Percentiles rank a stretch among this genome's conserved stretches.
phyloP scores from a whole-genome alignment of 2,797 vertebrate genomes.

The Acanthurus leucopareius region DNA sequence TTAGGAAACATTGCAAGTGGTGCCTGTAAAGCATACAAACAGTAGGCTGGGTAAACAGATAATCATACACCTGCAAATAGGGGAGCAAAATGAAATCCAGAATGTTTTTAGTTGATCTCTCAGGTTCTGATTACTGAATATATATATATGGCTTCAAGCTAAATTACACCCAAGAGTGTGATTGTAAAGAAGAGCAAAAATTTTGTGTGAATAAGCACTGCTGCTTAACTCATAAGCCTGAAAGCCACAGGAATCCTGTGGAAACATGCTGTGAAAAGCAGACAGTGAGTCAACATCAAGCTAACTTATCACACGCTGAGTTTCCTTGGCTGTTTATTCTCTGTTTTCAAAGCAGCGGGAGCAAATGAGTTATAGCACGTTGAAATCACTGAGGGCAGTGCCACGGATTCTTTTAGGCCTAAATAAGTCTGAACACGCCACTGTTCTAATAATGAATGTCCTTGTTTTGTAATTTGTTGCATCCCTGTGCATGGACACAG shows the following conservation, averaged over 20 bases:
- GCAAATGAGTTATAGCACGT: constrained; percentile 17
- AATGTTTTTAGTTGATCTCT: constrained; percentile 5
- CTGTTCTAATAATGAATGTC: constrained; percentile 44
- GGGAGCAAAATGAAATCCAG: constrained; percentile 8
- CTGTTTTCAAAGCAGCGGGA: not conserved
- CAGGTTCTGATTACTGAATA: constrained; percentile 38
- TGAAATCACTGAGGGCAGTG: constrained; percentile 22
- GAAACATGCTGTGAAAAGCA: constrained; percentile 27
- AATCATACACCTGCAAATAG: not conserved
- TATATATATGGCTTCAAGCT: constrained; percentile 11
- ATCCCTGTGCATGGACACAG: constrained; percentile 32
- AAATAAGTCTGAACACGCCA: constrained; percentile 38
- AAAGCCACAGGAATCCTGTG: constrained; percentile 18
- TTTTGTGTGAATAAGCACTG: constrained; percentile 10
- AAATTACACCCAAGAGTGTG: not conserved
- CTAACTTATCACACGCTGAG: constrained; percentile 18
- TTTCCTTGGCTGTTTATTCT: constrained; percentile 20
- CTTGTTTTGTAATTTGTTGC: constrained; percentile 52
- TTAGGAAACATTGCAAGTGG: not conserved
- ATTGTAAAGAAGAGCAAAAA: constrained; percentile 8
- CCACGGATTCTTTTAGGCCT: constrained; percentile 29
- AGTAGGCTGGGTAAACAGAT: constrained; percentile 17
- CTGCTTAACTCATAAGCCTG: constrained; percentile 18
- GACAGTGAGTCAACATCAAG: constrained; percentile 17
- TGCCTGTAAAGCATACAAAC: not conserved